Base-by-base conservation (phyloP, 2,113 vertebrate species). In the Trogon melanurus region DNA sequence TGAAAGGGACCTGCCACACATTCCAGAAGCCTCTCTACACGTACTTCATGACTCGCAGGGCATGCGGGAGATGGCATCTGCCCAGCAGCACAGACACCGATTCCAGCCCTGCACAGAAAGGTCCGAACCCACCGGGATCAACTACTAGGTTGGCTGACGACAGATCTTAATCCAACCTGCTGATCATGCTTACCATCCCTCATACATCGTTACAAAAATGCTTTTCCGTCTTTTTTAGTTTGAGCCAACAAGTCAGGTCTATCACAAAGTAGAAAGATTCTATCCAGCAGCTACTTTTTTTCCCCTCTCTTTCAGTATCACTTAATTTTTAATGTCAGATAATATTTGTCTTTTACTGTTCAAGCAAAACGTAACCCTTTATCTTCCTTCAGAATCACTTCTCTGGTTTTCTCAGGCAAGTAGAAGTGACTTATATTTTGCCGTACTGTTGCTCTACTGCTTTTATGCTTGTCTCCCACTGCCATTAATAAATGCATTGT, bases 271-370 rank as follows among this genome's bases (percentile, higher is more conserved):
- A 88, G 89, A 91, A 72, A 48, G 75, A 67, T 48, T 36, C 29
- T 56, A 80, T 48, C 38, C 4, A 7, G 23, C 21, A 79, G 78
- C 79, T 48, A 64, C 65, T 82, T 73, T 48, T 56, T 48, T 70
- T 75, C 36, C 50, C 36, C 50, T 41, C 13, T 60, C 26, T 81
- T 79, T 67, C 48, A 69, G 34, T 41, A 78, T 70, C 36, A 62
- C 78, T 95, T 90, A 70, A 72, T 92, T 94, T 84, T 80, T 79
- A 84, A 91, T 79, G 48, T 75, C 62, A 66, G 12, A 66, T 25
- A 57, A n/a, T 78, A 81, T 93, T 81, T 82, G 25, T 75, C 72
- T 90, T 56, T 44, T 47, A 51, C 13, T 65, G 22, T 66, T 66
- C 53, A 78, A 53, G 51, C 27, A 90, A 51, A 51, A 65, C 17